Base-by-base conservation (phyloP, 2,888 invertebrate species). In the Calephelis perditalis region DNA sequence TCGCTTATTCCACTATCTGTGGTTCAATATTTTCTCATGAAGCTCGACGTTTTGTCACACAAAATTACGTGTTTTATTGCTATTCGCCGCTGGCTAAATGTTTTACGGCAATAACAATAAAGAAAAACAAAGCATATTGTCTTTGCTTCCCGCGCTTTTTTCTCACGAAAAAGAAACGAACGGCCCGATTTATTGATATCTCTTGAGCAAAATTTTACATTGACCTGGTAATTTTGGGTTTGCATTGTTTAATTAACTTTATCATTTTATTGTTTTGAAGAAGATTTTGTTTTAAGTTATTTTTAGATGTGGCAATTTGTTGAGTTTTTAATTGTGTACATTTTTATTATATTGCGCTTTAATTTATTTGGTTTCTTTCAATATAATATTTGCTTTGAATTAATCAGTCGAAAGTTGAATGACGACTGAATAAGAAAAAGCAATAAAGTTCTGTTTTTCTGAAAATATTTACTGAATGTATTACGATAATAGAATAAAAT, bases 11-110 rank as follows among this genome's bases (percentile, higher is more conserved):
- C 83, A 79, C 87, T 86, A 88, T 88, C 86, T 88, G 87, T 81
- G 86, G 87, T 84, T 89, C 85, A 82, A 88, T 90, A 90, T 79
- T 87, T 90, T 89, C 88, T 89, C 90, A 89, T 89, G 86, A 90
- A 88, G 75, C 79, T 73, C 75, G 89, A 87, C 90, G 75, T 84
- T 89, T 89, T 88, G 89, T 90, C 89, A 89, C 90, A 90, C 89
- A 89, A 89, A 90, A 90, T 89, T 87, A 81, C 78, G 79, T 86
- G 85, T 87, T 90, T 90, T 89, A 89, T 88, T 70, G 80, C 72
- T 70, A 76, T 76, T 73, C 74, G 78, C 74, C 74, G 78, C 77
- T 76, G 78, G 81, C 88, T 89, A 88, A 90, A 89, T 87, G 88
- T 82, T 88, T 87, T 82, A 86, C 84, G 79, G 83, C 80, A 86